Evolutionary conservation across 2,113 vertebrate species (phyloP).

Genomic region (Solea senegalensis): DNA sequence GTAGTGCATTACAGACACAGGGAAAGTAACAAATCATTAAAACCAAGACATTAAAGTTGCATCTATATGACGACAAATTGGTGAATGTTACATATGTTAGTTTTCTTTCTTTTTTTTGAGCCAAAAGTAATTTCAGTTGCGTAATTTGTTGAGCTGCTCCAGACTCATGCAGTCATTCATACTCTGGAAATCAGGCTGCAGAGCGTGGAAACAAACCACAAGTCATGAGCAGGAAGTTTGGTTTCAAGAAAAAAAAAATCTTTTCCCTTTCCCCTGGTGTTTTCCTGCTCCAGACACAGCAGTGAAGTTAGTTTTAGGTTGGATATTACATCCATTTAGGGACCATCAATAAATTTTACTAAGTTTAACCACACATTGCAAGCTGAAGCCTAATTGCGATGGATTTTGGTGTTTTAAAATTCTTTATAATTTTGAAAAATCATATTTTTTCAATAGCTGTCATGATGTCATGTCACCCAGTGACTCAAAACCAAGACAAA

Average conservation of each 20-base stretch:
- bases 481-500: too few relatives aligned
- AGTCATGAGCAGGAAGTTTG: slow-evolving; percentile 67
- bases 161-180: slow-evolving; percentile 13
- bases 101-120: neutral
- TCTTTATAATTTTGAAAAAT: too few relatives aligned
- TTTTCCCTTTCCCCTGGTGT: slow-evolving; percentile 53
- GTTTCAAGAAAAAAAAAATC: slow-evolving; percentile 44
- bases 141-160: neutral
- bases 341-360: too few relatives aligned
- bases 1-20: too few relatives aligned
- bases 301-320: too few relatives aligned
- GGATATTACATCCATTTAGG: too few relatives aligned
- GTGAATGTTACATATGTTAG: neutral
- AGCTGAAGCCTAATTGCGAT: too few relatives aligned
- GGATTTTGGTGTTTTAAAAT: too few relatives aligned
- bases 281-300: slow-evolving; percentile 58
- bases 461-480: too few relatives aligned
- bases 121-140: neutral
- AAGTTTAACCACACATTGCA: too few relatives aligned
- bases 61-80: neutral
- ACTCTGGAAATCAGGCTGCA: slow-evolving; percentile 68
- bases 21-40: neutral
- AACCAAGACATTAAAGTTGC: neutral
- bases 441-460: too few relatives aligned
- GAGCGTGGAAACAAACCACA: slow-evolving; percentile 43